Evolutionary conservation across 2,113 vertebrate species (phyloP), one percentile per base, ranked within the genome.

Genomic region (Salminus brasiliensis): DNA sequence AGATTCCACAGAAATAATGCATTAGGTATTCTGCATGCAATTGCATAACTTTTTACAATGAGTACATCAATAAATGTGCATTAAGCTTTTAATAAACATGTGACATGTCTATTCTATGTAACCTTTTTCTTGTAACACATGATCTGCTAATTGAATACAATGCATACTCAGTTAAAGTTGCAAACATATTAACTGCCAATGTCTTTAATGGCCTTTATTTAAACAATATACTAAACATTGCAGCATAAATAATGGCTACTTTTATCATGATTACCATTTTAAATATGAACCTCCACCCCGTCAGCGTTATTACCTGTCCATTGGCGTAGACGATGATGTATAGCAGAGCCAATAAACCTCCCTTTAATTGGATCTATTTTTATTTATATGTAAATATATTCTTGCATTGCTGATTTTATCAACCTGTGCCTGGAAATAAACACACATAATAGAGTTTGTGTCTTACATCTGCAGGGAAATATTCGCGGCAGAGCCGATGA

Each of bases 321-420:
- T 78, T 81, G 41, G 71, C 41, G 43, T 81, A 27, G 69, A 73
- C 59, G 34, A 77, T 63, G 69, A 81, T 77, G 52, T 77, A 81
- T 41, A 67, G 43, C 57, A 21, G 25, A 65, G 15, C 55, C 82
- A 81, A 81, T 77, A 53, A 66, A 72, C 43, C 27, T 43, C 53
- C 34, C 18, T 77, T 81, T 84, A 84, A 84, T 84, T 84, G 82
- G 82, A 59, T 77, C 70, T 15, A 30, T 76, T 77, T 73, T 81
- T 81, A 84, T 84, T 84, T 81, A 81, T 75, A 84, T 84, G 75
- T 84, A 84, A 84, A 84, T 81, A 47, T 43, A 79, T 81, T 75
- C 67, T 75, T 27, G 68, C 72, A 81, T 81, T 81, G 63, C 83
- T 78, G 79, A 81, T 84, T 81, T 79, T 84, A 84, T 84, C 83